Conservation (phyloP, 2,113 vertebrate genomes). For the Thamnaconus septentrionalis region DNA sequence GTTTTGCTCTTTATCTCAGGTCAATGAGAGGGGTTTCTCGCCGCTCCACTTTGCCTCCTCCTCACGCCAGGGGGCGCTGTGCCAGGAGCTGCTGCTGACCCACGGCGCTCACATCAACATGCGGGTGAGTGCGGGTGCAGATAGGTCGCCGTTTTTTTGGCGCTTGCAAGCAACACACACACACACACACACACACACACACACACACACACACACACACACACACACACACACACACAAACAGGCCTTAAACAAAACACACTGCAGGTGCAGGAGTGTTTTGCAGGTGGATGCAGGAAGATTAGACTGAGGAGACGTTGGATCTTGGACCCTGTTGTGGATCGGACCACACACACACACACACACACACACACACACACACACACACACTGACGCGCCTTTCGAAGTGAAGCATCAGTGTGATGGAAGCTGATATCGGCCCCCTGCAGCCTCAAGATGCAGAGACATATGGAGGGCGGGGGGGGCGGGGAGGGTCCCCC, state of each 20-base stretch:
- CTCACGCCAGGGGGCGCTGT: conserved; percentile 92
- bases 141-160: neutral
- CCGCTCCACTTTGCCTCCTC: conserved; percentile 96
- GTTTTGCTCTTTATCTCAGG: conserved; percentile 41
- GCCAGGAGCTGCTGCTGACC: conserved; percentile 91
- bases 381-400: too few species aligned
- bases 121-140: conserved; percentile 77
- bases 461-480: conserved; percentile 54
- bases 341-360: too few species aligned
- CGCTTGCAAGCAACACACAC: too few species aligned
- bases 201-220: too few species aligned
- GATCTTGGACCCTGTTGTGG: too few species aligned
- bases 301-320: too few species aligned
- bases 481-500: conserved; percentile 37
- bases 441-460: conserved; percentile 48
- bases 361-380: too few species aligned
- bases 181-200: too few species aligned
- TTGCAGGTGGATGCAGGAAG: too few species aligned
- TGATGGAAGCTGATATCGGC: conserved; percentile 52
- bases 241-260: too few species aligned
- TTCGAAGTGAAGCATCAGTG: neutral
- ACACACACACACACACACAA: too few species aligned
- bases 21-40: conserved; percentile 93
- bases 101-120: conserved; percentile 92
- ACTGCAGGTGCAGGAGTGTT: too few species aligned